Evolutionary conservation across 2,888 invertebrate genomes (phyloP).

Genomic region (Pterostichus madidus): DNA sequence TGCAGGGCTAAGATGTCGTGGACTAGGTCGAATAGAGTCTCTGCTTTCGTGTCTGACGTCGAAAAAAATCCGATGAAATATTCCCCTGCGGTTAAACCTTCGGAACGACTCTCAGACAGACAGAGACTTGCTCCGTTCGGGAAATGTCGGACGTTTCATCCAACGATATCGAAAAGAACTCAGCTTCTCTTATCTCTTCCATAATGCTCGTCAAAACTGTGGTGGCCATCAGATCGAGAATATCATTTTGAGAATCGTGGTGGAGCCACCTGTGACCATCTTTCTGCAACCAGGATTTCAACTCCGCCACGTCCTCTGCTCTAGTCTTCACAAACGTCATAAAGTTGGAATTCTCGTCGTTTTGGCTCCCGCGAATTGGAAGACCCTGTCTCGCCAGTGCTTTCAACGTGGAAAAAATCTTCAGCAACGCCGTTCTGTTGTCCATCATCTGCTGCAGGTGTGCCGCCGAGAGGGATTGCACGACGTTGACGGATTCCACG

Average conservation of each 20-base stretch:
- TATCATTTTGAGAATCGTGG: constrained; percentile 66
- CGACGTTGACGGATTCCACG: constrained; percentile 65
- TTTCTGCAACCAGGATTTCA: constrained; percentile 64
- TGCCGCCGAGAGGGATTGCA: constrained; percentile 67
- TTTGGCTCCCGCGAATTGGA: constrained; percentile 68
- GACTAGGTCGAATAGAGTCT: constrained; percentile 67
- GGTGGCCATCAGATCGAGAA: constrained; percentile 60
- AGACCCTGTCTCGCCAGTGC: constrained; percentile 69
- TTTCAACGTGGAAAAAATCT: constrained; percentile 68
- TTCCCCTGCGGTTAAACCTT: constrained; percentile 63
- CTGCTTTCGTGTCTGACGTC: constrained; percentile 66
- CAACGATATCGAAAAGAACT: constrained; percentile 66
- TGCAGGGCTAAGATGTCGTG: constrained; percentile 67
- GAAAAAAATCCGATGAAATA: constrained; percentile 68
- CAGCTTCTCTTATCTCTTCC: constrained; percentile 62
- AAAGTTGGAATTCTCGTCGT: constrained; percentile 68
- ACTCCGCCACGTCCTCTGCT: constrained; percentile 67
- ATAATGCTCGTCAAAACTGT: constrained; percentile 65
- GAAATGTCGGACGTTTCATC: constrained; percentile 68
- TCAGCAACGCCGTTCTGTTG: constrained; percentile 68
- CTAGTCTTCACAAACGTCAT: constrained; percentile 67
- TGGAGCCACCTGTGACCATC: constrained; percentile 66
- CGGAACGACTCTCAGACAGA: constrained; percentile 66
- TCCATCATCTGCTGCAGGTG: constrained; percentile 68
- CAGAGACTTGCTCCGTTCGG: constrained; percentile 67